Evolutionary conservation across 2,888 invertebrate species (phyloP).

Genomic region (Trichopoda pennipes): DNA sequence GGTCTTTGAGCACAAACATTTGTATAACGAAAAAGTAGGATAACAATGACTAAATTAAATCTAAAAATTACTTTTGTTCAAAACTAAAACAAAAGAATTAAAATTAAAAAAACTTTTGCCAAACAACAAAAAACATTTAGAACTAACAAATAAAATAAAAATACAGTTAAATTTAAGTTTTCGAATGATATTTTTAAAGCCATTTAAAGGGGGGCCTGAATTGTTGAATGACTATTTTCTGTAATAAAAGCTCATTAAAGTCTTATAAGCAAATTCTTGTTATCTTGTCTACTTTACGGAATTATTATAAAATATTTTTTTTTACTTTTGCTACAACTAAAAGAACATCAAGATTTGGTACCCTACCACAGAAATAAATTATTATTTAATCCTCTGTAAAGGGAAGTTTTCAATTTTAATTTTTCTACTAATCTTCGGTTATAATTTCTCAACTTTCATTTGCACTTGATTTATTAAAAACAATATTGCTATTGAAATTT

Average conservation of each 20-base stretch:
- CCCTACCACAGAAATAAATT: constrained; percentile 14
- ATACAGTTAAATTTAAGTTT: constrained; percentile 10
- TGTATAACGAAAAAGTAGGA: constrained; percentile 7
- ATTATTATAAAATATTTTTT: background rate
- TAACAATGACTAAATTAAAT: constrained; percentile 58
- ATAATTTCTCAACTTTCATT: constrained; percentile 67
- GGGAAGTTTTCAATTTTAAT: constrained; percentile 31
- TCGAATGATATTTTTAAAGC: background rate
- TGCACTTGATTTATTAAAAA: constrained; percentile 68
- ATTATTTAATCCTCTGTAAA: constrained; percentile 47
- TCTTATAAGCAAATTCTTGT: background rate
- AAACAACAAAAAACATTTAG: background rate
- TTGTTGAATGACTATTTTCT: too few relatives aligned
- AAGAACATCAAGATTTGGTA: constrained; percentile 9
- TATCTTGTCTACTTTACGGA: constrained; percentile 34
- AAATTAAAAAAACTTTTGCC: constrained; percentile 25
- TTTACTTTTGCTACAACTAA: background rate
- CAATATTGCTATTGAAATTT: constrained; percentile 63
- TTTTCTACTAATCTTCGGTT: constrained; percentile 58
- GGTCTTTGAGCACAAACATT: constrained; percentile 14
- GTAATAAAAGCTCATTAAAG: background rate
- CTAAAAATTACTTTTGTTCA: constrained; percentile 49
- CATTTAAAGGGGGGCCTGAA: too few relatives aligned
- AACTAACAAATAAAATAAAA: background rate
- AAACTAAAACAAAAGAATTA: constrained; percentile 32